Percentiles rank a stretch among this genome's conserved stretches.
These are phyloP conservation scores for Eumacrocentrus americanus DNA, from an alignment of 2,888 invertebrate species.

Conservation along the genomic window DNA sequence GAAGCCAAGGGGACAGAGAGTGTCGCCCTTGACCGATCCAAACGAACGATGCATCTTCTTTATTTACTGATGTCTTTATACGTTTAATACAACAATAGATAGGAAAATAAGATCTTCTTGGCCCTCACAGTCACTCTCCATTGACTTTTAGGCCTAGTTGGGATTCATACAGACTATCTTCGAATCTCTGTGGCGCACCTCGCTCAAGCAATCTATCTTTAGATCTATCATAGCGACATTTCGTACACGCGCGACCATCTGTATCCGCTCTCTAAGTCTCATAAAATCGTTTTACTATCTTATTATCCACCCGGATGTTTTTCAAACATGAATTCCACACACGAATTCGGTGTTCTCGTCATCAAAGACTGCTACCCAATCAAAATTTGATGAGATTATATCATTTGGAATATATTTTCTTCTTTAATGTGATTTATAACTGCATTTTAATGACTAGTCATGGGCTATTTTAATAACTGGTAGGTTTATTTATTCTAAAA, in stretches of 20 bases:
- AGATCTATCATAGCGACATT: constrained; percentile 39
- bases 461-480: too few relatives aligned
- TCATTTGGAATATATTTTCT: not conserved
- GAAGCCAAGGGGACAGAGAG: constrained; percentile 89
- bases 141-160: not conserved
- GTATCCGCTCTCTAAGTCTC: constrained; percentile 21
- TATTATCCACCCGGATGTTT: not conserved
- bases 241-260: constrained; percentile 32
- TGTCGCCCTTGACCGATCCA: constrained; percentile 83
- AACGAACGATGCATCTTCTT: constrained; percentile 74
- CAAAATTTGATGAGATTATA: not conserved
- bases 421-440: not conserved
- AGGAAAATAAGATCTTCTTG: too few relatives aligned
- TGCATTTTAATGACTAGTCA: not conserved
- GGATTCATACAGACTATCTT: not conserved
- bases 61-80: too few relatives aligned
- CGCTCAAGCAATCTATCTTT: constrained; percentile 38
- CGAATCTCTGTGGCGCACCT: constrained; percentile 21
- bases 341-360: not conserved
- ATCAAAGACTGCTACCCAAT: not conserved
- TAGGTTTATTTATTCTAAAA: too few relatives aligned
- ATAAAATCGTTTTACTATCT: not conserved
- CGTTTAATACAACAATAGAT: not conserved
- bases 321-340: not conserved
- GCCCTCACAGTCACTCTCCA: not conserved